Conservation (phyloP, 2,797 vertebrate genomes). For the Rachycentron canadum region DNA sequence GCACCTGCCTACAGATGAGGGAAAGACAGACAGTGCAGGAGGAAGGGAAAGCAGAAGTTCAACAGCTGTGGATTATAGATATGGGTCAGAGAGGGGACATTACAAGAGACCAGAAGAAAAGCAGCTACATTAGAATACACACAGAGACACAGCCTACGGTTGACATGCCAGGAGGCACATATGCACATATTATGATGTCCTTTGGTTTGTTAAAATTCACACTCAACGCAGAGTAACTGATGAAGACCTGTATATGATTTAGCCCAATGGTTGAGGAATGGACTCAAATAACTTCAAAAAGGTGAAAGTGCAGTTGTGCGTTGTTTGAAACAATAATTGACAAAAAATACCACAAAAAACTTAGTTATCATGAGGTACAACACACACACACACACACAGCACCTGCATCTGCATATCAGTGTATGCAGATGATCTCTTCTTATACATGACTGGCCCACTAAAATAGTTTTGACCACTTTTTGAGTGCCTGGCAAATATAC, state of each 20-base stretch:
- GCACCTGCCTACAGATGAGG: constrained; percentile 75
- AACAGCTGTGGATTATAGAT: constrained; percentile 61
- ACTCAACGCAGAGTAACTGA: not conserved
- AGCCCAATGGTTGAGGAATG: no score
- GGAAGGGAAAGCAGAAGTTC: constrained; percentile 47
- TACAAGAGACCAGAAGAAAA: constrained; percentile 48
- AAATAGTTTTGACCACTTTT: not conserved
- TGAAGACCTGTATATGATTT: not conserved
- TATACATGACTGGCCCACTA: not conserved
- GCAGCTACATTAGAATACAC: constrained; percentile 32
- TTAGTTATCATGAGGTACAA: no score
- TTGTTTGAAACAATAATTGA: no score
- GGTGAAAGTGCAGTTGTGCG: no score
- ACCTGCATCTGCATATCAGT: no score
- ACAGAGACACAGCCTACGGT: not conserved
- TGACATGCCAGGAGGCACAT: constrained; percentile 22
- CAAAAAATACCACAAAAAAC: no score
- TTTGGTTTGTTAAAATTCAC: not conserved
- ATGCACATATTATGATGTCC: not conserved
- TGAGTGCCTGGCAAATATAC: no score
- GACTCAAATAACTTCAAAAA: no score
- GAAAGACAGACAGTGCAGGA: constrained; percentile 17
- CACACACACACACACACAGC: no score
- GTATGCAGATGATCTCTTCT: constrained; percentile 1
- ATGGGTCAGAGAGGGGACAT: constrained; percentile 57